Conservation (phyloP, 2,888 invertebrate genomes). For the Papilio protenor region DNA sequence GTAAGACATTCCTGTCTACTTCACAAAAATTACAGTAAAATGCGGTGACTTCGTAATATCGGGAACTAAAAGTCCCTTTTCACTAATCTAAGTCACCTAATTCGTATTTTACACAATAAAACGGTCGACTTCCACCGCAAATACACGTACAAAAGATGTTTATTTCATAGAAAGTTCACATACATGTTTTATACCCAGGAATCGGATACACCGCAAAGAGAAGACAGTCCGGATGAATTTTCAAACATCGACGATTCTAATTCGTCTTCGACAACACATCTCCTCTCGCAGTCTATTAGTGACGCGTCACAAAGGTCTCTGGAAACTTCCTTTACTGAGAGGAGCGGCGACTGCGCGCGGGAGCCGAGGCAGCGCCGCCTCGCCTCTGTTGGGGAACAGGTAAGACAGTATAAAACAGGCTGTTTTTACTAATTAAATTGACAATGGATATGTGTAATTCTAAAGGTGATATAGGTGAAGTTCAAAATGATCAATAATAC, state of each 20-base stretch:
- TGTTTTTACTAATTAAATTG: no score
- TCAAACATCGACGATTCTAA: conserved; percentile 76
- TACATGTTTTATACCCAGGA: conserved; percentile 57
- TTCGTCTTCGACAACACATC: conserved; percentile 76
- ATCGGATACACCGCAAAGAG: conserved; percentile 75
- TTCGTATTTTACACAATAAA: background rate
- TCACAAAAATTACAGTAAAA: background rate
- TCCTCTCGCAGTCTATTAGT: conserved; percentile 72
- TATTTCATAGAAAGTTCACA: no score
- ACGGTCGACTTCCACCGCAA: background rate
- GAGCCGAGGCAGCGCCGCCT: conserved; percentile 62
- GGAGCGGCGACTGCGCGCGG: conserved; percentile 51
- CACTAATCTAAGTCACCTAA: background rate
- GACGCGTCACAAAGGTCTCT: conserved; percentile 67
- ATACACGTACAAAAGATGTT: background rate
- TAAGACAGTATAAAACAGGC: conserved; percentile 46
- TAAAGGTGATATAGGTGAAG: no score
- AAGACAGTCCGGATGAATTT: conserved; percentile 75
- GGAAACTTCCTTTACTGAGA: conserved; percentile 75
- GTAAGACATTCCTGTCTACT: background rate
- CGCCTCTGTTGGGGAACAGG: conserved; percentile 71
- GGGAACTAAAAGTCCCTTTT: no score
- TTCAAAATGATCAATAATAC: no score
- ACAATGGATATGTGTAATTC: no score
- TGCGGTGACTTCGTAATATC: background rate